Conservation (phyloP, 2,113 vertebrate species). For the Tricholaema leucomelas region DNA sequence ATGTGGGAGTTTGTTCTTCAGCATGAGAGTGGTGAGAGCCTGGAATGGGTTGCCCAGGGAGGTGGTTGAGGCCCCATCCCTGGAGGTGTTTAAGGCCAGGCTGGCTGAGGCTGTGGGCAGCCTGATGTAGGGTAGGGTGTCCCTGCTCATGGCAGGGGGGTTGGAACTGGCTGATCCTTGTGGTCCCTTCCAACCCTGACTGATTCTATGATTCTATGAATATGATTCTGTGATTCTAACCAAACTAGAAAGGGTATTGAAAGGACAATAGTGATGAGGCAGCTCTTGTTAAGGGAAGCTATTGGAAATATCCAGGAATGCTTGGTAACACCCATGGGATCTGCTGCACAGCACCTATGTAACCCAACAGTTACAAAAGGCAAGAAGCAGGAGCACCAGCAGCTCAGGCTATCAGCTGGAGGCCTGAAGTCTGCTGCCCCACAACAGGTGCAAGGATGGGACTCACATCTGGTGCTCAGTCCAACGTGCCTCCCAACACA, state of each 20-base stretch:
- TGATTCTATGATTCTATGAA: no score
- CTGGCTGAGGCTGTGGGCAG: no score
- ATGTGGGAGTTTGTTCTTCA: no score
- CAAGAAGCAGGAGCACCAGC: not conserved
- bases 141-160: no score
- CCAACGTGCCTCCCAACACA: not conserved
- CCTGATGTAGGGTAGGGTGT: no score
- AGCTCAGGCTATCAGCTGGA: not conserved
- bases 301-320: not conserved
- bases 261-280: not conserved
- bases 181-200: no score
- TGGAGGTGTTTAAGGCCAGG: no score
- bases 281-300: not conserved
- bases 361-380: conserved; percentile 27
- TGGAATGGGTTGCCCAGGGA: no score
- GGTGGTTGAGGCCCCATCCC: no score
- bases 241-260: not conserved
- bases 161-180: no score
- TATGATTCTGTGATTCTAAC: no score
- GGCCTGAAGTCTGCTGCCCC: not conserved
- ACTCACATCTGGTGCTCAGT: not conserved
- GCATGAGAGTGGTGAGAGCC: no score
- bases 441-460: conserved; percentile 16
- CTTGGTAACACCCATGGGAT: not conserved
- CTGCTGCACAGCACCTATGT: not conserved